Evolutionary conservation across 2,113 vertebrate genomes (phyloP).

Genomic region (Atlantisia rogersi): DNA sequence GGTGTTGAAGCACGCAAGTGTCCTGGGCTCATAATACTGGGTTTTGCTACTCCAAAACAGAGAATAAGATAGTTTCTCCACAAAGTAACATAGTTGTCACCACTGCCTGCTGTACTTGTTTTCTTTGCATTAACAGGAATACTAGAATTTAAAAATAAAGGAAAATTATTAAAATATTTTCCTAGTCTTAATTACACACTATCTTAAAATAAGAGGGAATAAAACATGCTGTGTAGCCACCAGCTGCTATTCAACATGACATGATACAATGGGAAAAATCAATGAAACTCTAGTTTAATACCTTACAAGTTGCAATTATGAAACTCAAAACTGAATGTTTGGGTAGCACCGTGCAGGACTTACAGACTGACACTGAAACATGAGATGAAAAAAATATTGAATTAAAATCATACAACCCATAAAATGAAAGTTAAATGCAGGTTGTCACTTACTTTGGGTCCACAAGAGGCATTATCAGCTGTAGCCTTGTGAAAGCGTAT

Average conservation of each 20-base stretch:
- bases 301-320: neutral
- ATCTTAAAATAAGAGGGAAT: neutral
- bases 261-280: neutral
- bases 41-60: slow-evolving; percentile 95
- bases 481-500: slow-evolving; percentile 92
- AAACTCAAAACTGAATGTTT: neutral
- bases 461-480: slow-evolving; percentile 93
- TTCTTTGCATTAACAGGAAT: slow-evolving; percentile 98
- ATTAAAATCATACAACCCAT: neutral
- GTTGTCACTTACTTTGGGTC: slow-evolving; percentile 90
- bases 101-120: slow-evolving; percentile 88
- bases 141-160: slow-evolving; percentile 72
- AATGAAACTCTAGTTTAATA: neutral
- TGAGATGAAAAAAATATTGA: neutral
- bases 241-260: neutral
- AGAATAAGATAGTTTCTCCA: slow-evolving; percentile 99
- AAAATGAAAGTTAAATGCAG: neutral
- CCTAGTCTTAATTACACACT: neutral
- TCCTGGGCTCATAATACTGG: slow-evolving; percentile 98
- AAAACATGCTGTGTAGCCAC: neutral
- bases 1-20: slow-evolving; percentile 95
- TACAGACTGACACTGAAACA: neutral
- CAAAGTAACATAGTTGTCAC: slow-evolving; percentile 92
- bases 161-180: neutral
- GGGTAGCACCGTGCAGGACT: neutral